A percentile compares a stretch with the other conserved stretches of the same genome.
phyloP scores from a whole-genome alignment of 2,888 invertebrate genomes.

The Myopa testacea region DNA sequence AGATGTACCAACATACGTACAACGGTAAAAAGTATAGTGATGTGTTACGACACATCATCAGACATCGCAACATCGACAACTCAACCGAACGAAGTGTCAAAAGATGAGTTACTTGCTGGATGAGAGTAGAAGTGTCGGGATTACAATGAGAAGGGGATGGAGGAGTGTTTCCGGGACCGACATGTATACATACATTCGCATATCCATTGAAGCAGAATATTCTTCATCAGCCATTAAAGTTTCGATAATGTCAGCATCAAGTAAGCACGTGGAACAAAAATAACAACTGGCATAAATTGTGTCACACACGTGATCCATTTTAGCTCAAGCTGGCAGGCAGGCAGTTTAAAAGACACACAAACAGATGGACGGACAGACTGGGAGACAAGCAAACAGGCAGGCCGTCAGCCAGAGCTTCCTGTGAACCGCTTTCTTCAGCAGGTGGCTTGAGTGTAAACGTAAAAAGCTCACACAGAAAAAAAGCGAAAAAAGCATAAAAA shows the following conservation, averaged over 20 bases:
- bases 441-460: neutral
- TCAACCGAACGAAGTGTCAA: neutral
- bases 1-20: slow-evolving; percentile 23
- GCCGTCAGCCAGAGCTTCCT: neutral
- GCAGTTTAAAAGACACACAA: no score
- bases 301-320: neutral
- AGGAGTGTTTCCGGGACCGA: no score
- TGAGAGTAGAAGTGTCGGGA: no score
- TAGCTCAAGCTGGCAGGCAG: neutral
- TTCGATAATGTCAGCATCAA: slow-evolving; percentile 4
- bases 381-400: neutral
- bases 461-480: neutral
- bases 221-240: neutral
- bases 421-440: neutral
- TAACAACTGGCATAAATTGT: neutral
- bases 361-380: neutral
- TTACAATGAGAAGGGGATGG: no score
- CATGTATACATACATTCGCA: no score
- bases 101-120: no score
- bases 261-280: neutral
- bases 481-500: neutral
- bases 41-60: neutral
- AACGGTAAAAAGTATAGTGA: slow-evolving; percentile 19
- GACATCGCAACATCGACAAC: neutral
- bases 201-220: neutral